phyloP scores from a whole-genome alignment of 2,888 invertebrate genomes.

The Hecatera dysodea region DNA sequence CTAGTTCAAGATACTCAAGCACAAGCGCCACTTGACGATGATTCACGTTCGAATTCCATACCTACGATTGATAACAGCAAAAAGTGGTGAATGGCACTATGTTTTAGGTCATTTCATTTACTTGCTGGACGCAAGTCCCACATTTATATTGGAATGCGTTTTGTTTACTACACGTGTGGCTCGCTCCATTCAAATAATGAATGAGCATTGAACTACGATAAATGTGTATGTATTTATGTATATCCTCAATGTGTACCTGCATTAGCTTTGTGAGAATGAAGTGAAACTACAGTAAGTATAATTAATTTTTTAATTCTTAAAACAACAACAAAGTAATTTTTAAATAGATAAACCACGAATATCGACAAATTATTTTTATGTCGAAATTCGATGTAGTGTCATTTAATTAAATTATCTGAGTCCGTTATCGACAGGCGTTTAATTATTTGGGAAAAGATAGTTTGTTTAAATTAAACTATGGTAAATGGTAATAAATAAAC shows the following conservation, averaged over 20 bases:
- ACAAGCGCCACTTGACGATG: conserved; percentile 90
- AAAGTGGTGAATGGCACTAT: conserved; percentile 86
- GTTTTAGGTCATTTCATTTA: conserved; percentile 84
- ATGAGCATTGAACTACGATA: conserved; percentile 42
- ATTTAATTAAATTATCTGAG: conserved; percentile 26
- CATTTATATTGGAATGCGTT: conserved; percentile 76
- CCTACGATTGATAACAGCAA: conserved; percentile 89
- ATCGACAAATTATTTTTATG: conserved; percentile 2
- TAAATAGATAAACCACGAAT: not conserved
- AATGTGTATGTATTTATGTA: conserved; percentile 19
- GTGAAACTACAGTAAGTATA: not conserved
- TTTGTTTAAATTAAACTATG: conserved; percentile 48
- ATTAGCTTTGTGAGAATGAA: conserved; percentile 12
- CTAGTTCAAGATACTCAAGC: conserved; percentile 81
- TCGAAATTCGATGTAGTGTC: conserved; percentile 4
- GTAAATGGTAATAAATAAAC: conserved; percentile 44
- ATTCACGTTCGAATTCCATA: conserved; percentile 89
- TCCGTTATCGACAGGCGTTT: conserved; percentile 23
- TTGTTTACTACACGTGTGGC: conserved; percentile 76
- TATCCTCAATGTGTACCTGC: conserved; percentile 18
- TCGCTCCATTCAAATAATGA: conserved; percentile 53
- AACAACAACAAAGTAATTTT: not conserved
- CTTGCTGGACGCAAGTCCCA: conserved; percentile 77
- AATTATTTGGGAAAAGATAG: conserved; percentile 33
- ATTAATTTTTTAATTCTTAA: not conserved